phyloP scores from a whole-genome alignment of 2,113 vertebrate genomes.

The Urocynchramus pylzowi region DNA sequence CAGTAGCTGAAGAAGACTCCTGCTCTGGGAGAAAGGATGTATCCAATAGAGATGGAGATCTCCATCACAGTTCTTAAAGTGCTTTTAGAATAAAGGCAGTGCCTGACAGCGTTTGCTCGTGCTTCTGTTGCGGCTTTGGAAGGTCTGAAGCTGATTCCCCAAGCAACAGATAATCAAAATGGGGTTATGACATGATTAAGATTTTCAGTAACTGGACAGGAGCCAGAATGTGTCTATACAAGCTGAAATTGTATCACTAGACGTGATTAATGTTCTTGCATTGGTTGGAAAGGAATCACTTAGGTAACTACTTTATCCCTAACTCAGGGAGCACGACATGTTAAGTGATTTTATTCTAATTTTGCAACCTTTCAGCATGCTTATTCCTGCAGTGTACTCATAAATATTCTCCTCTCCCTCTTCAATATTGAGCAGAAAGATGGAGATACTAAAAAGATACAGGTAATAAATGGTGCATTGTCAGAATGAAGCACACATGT shows the following conservation, averaged over 20 bases:
- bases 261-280: background rate
- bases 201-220: background rate
- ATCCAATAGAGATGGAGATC: background rate
- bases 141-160: background rate
- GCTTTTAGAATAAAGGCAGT: background rate
- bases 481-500: background rate
- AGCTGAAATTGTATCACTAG: background rate
- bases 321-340: background rate
- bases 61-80: background rate
- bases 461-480: background rate
- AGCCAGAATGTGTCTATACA: background rate
- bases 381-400: background rate
- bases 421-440: background rate
- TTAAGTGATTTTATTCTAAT: background rate
- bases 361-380: background rate
- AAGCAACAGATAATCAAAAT: background rate
- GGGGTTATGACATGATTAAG: background rate
- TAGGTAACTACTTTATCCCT: background rate
- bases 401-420: background rate
- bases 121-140: background rate
- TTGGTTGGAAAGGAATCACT: background rate
- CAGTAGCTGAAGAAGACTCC: background rate
- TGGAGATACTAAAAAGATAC: background rate
- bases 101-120: accelerated
- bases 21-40: background rate